These are phyloP conservation scores for Ashinkailepas kermadecensis DNA, from an alignment of 2,888 invertebrate species.

Conservation along the genomic window DNA sequence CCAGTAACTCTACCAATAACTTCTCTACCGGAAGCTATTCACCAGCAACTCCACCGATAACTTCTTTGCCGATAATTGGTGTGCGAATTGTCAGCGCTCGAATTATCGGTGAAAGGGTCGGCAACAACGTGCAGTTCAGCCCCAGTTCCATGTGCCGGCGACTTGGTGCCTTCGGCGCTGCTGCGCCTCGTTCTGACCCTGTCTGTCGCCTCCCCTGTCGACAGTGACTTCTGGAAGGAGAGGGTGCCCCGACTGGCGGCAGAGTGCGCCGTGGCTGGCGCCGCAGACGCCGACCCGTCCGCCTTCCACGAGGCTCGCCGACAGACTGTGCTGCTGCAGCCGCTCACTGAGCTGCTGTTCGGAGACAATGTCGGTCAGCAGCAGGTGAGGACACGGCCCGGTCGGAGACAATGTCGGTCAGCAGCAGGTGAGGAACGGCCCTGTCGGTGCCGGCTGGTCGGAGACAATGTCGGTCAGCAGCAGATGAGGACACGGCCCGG, in stretches of 20 bases:
- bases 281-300: neutral
- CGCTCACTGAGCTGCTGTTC: neutral
- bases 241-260: neutral
- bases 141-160: neutral
- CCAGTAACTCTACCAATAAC: too few relatives aligned
- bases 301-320: neutral
- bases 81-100: too few relatives aligned
- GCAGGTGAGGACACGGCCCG: neutral
- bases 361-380: neutral
- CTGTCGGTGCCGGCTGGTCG: too few relatives aligned
- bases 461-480: too few relatives aligned
- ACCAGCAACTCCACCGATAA: too few relatives aligned
- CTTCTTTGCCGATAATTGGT: too few relatives aligned
- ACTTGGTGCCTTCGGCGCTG: neutral
- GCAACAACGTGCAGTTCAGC: neutral
- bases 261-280: neutral
- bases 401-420: too few relatives aligned
- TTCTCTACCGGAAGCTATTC: too few relatives aligned
- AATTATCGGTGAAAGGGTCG: neutral
- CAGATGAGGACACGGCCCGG: too few relatives aligned
- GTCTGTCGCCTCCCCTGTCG: neutral
- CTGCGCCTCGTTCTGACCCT: neutral
- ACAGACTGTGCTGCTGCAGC: neutral
- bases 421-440: too few relatives aligned
- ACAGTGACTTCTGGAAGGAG: constrained; percentile 10